Percentiles rank a stretch among this genome's conserved stretches.
Conservation (phyloP, 2,888 invertebrate genomes). For the Rhingia campestris region DNA sequence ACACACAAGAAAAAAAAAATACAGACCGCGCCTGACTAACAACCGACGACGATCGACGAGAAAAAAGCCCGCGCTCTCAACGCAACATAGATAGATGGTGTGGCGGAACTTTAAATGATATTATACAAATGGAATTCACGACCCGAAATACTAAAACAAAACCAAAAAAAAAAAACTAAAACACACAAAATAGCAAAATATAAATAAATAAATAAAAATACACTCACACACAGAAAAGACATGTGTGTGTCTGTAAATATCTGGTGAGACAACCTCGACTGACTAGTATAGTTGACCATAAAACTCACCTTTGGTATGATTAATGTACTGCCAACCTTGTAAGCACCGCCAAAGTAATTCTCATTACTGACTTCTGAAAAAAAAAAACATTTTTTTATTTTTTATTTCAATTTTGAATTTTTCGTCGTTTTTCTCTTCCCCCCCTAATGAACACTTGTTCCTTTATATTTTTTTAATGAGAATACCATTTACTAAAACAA, state of each 20-base stretch:
- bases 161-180: conserved; percentile 11
- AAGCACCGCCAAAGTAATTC: conserved; percentile 77
- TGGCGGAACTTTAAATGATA: conserved; percentile 66
- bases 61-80: conserved; percentile 54
- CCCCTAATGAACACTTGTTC: background rate
- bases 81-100: conserved; percentile 60
- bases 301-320: conserved; percentile 78
- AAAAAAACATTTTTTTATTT: conserved; percentile 41
- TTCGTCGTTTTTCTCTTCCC: conserved; percentile 1
- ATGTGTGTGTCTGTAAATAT: conserved; percentile 9
- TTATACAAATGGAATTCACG: conserved; percentile 69
- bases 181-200: conserved; percentile 45
- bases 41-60: conserved; percentile 43
- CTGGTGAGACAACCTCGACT: conserved; percentile 55
- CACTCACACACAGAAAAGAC: conserved; percentile 7
- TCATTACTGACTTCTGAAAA: conserved; percentile 78
- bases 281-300: conserved; percentile 58
- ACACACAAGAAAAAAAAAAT: conserved; percentile 32
- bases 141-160: conserved; percentile 57
- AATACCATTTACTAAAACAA: conserved; percentile 25
- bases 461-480: conserved; percentile 29
- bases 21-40: conserved; percentile 37
- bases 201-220: conserved; percentile 58
- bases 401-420: conserved; percentile 36
- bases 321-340: conserved; percentile 78